Evolutionary conservation across 2,113 vertebrate genomes (phyloP).

Genomic region (Noturus placidus): DNA sequence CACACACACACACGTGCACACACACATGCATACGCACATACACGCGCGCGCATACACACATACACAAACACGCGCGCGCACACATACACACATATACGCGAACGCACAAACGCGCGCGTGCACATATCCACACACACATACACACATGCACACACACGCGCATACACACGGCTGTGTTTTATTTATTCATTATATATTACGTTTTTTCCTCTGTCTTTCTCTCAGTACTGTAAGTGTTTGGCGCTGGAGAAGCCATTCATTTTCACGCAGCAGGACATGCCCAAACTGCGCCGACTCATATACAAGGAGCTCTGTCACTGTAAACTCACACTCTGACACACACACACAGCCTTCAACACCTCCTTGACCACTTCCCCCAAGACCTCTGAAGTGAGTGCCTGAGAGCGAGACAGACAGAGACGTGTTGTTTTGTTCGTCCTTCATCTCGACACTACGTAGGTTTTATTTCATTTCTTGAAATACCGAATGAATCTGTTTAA

Average conservation of each 20-base stretch:
- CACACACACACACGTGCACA: neutral
- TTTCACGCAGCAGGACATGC: constrained; percentile 91
- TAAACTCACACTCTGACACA: constrained; percentile 83
- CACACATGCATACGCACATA: neutral
- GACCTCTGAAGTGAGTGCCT: neutral
- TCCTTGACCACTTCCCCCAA: neutral
- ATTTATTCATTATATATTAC: neutral
- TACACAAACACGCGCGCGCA: neutral
- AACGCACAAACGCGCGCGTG: neutral
- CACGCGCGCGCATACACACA: neutral
- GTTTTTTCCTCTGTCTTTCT: neutral
- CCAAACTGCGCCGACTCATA: constrained; percentile 85
- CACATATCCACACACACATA: neutral
- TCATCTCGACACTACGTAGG: neutral
- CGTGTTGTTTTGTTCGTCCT: neutral
- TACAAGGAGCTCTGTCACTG: constrained; percentile 95
- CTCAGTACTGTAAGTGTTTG: constrained; percentile 90
- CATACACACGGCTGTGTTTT: neutral
- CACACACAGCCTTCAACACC: neutral
- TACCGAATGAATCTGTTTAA: neutral
- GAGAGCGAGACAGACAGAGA: neutral
- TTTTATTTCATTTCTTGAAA: neutral
- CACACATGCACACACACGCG: neutral
- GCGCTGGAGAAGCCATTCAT: constrained; percentile 82
- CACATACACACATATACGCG: too few relatives aligned